These are phyloP conservation scores for Lepidurus couesii DNA, from an alignment of 1,140 invertebrate species.

Conservation along the genomic window DNA sequence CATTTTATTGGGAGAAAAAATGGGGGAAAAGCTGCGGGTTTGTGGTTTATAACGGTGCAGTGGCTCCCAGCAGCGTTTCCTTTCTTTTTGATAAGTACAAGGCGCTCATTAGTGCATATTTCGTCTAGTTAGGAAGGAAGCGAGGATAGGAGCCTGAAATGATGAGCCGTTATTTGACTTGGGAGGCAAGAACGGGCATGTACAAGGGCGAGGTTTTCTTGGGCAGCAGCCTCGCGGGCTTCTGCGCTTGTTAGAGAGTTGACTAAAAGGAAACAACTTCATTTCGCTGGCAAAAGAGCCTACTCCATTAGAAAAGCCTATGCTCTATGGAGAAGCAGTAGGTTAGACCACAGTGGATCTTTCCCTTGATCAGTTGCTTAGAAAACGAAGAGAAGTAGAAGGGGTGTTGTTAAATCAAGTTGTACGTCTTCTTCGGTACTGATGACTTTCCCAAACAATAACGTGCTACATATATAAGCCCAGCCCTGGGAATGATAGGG, in stretches of 20 bases:
- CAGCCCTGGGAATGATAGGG: conserved; percentile 10
- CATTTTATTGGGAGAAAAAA: no score
- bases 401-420: conserved; percentile 1
- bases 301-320: neutral
- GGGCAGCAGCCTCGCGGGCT: neutral
- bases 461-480: neutral
- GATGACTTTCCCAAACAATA: neutral
- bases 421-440: neutral
- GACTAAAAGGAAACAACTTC: neutral
- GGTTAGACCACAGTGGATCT: no score
- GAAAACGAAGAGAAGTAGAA: neutral
- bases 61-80: neutral
- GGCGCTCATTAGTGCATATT: conserved; percentile 15
- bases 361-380: neutral
- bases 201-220: neutral
- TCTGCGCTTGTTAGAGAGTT: neutral
- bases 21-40: neutral
- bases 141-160: conserved; percentile 12
- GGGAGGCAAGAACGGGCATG: neutral
- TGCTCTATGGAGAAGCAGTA: no score
- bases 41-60: neutral
- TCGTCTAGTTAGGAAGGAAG: conserved; percentile 13
- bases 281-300: neutral
- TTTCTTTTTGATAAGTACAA: conserved; percentile 16
- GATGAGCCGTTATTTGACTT: conserved; percentile 22